phyloP scores from a whole-genome alignment of 2,113 vertebrate genomes.

The Alectura lathami region DNA sequence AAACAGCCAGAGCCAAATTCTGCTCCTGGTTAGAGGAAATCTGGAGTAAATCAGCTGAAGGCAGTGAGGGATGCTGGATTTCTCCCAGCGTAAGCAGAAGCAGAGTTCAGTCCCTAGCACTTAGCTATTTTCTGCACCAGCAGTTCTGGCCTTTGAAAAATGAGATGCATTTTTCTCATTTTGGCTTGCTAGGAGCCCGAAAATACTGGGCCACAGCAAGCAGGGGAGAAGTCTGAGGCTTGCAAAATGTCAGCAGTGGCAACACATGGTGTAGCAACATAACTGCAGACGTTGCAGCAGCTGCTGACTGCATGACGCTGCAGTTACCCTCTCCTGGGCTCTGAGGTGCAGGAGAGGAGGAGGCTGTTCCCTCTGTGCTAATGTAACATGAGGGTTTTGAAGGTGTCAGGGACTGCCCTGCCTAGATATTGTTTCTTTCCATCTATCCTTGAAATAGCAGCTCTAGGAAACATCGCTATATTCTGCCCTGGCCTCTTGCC shows the following conservation, averaged over 20 bases:
- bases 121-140: conserved; percentile 76
- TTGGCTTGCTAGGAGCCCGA: conserved; percentile 47
- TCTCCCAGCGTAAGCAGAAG: neutral
- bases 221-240: conserved; percentile 14
- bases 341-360: neutral
- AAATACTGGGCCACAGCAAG: neutral
- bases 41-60: conserved; percentile 26
- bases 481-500: neutral
- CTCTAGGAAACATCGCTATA: neutral
- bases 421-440: neutral
- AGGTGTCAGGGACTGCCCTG: neutral
- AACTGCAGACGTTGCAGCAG: neutral
- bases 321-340: neutral
- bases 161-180: conserved; percentile 62
- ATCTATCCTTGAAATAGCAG: neutral
- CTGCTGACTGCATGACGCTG: neutral
- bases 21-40: neutral
- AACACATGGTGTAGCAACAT: neutral
- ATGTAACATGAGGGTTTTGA: neutral
- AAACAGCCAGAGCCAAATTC: conserved; percentile 43
- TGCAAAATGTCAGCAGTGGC: neutral
- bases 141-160: conserved; percentile 66
- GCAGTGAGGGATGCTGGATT: neutral
- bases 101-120: conserved; percentile 61
- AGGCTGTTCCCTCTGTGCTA: neutral